Base-by-base conservation (phyloP, 2,797 vertebrate genomes). In the Takifugu ocellatus region DNA sequence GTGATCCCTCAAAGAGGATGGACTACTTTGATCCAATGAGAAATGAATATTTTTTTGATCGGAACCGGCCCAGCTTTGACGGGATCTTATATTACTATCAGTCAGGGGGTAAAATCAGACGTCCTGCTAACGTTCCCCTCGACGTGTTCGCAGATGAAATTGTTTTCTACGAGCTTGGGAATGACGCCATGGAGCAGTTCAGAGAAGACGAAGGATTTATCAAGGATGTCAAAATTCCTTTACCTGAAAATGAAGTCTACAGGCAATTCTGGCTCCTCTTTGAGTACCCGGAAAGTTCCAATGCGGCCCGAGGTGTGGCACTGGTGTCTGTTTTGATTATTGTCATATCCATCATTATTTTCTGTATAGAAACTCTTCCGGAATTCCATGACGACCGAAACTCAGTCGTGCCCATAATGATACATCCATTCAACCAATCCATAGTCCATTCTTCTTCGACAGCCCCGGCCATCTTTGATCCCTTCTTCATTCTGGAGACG, bases 1-100 rank as follows among this genome's bases (percentile, higher is more conserved):
- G 96, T 49, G 93, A 98, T 66, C 89, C 93, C 0, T 84, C 89
- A 2, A 98, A 98, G 87, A 92, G 97, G 82, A 93, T 94, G 91
- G 88, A 91, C 15, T 98, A 95, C 86, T 99, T 99, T 21, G 96
- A 98, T 84, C 95, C 96, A 31, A 96, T 98, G 95, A 94, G 96
- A 78, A 98, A 99, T 0, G 95, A 99, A 15, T 98, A 98, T 68
- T 99, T 99, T 84, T 99, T 99, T 49, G 97, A 99, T 61, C 89
- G 96, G 53, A 97, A 98, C 78, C 88, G 97, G 59, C 96, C 96
- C 16, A 99, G 97, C 81, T 99, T 99, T 75, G 97, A 99, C 26
- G 96, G 95, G 14, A 98, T 99, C 69, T 86, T 99, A 24, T 99
- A 98, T 77, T 99, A 98, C 71, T 99, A 98, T 66, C 97, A 99